Conservation (phyloP, 2,888 invertebrate genomes). For the Chrysotoxum bicinctum region DNA sequence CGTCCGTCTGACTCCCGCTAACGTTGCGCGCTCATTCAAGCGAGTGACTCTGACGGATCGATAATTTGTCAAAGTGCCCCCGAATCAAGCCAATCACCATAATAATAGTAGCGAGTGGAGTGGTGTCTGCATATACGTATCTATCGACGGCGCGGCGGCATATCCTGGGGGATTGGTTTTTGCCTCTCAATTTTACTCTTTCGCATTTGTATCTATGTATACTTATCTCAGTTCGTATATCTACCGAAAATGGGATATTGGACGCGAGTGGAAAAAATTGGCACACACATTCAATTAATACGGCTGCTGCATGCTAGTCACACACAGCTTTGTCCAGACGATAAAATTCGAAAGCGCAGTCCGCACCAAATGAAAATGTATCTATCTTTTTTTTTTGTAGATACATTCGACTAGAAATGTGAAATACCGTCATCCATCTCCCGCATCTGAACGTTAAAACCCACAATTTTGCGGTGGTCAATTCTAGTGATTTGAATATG, state of each 20-base stretch:
- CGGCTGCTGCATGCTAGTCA: conserved; percentile 29
- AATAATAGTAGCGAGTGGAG: conserved; percentile 61
- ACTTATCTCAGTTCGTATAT: neutral
- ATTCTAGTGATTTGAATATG: conserved; percentile 7
- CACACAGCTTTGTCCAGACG: conserved; percentile 26
- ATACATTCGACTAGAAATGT: neutral
- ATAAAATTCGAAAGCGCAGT: conserved; percentile 47
- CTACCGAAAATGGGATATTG: conserved; percentile 10
- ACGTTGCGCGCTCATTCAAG: conserved; percentile 34
- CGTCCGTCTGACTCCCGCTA: conserved; percentile 15
- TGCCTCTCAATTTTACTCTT: conserved; percentile 49
- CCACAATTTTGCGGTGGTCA: conserved; percentile 31
- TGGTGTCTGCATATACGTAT: conserved; percentile 50
- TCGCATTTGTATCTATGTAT: neutral
- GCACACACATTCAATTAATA: conserved; percentile 69
- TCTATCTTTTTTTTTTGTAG: neutral
- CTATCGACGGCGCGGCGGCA: conserved; percentile 25
- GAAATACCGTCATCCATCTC: conserved; percentile 44
- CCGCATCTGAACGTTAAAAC: conserved; percentile 20
- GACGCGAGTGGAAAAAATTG: conserved; percentile 21
- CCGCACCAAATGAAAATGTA: conserved; percentile 50
- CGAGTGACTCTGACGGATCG: conserved; percentile 59
- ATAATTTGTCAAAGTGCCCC: conserved; percentile 72
- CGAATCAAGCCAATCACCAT: conserved; percentile 68
- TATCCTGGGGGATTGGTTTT: conserved; percentile 62